A percentile compares a stretch with the other conserved stretches of the same genome.
phyloP scores from a whole-genome alignment of 2,888 invertebrate genomes.

The Furcula furcula region DNA sequence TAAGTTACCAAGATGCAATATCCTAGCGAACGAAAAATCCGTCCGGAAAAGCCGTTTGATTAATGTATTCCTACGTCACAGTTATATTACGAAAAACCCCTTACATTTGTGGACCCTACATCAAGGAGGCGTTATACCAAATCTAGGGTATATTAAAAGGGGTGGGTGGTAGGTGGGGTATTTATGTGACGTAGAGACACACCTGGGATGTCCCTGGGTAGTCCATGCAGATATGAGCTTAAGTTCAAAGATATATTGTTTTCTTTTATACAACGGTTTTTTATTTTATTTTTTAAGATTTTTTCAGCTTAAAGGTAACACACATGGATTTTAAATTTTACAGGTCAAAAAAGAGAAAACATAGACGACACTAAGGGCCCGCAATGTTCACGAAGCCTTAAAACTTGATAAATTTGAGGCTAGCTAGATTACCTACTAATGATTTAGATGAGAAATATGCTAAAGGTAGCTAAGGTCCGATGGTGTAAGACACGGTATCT shows the following conservation, averaged over 20 bases:
- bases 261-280: constrained; percentile 5
- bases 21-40: constrained; percentile 42
- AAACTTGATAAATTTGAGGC: too few relatives aligned
- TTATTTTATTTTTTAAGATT: neutral
- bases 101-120: constrained; percentile 58
- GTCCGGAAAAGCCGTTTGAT: constrained; percentile 68
- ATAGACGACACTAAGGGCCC: too few relatives aligned
- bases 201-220: constrained; percentile 49
- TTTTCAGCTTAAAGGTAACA: too few relatives aligned
- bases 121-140: constrained; percentile 68
- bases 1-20: constrained; percentile 70
- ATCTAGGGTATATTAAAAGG: constrained; percentile 80
- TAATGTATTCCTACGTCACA: constrained; percentile 75
- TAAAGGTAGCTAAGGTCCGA: too few relatives aligned
- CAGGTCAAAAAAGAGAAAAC: too few relatives aligned
- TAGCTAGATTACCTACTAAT: too few relatives aligned
- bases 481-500: too few relatives aligned
- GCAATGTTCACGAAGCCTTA: too few relatives aligned
- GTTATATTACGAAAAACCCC: constrained; percentile 67
- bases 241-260: constrained; percentile 29
- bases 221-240: constrained; percentile 28
- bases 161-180: constrained; percentile 45
- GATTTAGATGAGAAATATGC: too few relatives aligned
- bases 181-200: constrained; percentile 57
- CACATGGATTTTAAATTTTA: too few relatives aligned